Conservation (phyloP, 1,140 invertebrate genomes). For the Fopius arisanus region DNA sequence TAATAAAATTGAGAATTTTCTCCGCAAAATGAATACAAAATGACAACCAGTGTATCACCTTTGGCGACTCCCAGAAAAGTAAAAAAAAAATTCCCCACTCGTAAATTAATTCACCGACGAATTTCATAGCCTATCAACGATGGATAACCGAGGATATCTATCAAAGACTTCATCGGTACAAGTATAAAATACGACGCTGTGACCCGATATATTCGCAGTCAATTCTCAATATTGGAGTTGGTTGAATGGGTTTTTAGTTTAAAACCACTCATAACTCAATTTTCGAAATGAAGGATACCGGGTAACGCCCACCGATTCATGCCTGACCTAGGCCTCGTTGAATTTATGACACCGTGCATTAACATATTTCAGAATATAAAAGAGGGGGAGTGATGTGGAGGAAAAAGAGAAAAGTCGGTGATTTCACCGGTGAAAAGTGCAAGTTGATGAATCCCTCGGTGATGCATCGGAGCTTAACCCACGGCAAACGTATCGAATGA, state of each 20-base stretch:
- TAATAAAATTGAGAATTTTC: too few relatives aligned
- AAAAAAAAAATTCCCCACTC: too few relatives aligned
- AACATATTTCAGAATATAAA: neutral
- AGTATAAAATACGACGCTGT: neutral
- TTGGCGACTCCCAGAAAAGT: too few relatives aligned
- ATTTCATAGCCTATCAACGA: neutral
- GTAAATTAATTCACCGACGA: neutral
- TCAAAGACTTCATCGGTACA: neutral
- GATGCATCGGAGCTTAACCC: neutral
- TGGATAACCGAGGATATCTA: neutral
- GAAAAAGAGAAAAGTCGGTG: neutral
- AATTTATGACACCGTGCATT: neutral
- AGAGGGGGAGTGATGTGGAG: neutral
- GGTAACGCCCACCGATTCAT: slow-evolving; percentile 1
- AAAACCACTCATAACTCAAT: slow-evolving; percentile 12
- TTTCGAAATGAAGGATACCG: neutral
- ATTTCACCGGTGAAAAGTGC: neutral
- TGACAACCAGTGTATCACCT: too few relatives aligned
- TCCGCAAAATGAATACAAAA: too few relatives aligned
- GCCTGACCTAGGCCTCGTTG: slow-evolving; percentile 1
- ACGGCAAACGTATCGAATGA: slow-evolving; percentile 17
- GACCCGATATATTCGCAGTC: neutral
- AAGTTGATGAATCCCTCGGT: neutral
- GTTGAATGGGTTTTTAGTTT: slow-evolving; percentile 8
- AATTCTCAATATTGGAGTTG: neutral